These are phyloP conservation scores for Antheraea pernyi DNA, from an alignment of 1,140 invertebrate genomes.

Conservation along the genomic window DNA sequence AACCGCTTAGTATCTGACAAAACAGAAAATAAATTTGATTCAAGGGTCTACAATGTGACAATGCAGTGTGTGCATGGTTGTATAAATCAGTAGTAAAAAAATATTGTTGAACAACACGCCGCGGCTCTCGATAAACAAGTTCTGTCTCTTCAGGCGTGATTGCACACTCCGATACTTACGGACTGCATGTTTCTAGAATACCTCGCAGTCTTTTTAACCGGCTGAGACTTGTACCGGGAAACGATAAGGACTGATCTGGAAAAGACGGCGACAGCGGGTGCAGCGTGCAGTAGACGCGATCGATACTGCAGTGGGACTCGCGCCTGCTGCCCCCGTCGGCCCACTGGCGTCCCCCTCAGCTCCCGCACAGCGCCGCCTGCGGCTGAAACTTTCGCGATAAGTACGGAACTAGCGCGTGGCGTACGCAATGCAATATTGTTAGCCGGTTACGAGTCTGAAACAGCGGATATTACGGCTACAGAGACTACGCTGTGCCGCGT, in stretches of 20 bases:
- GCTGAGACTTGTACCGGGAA: conserved; percentile 57
- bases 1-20: not conserved
- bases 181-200: conserved; percentile 53
- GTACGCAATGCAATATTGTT: conserved; percentile 78
- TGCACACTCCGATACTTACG: conserved; percentile 39
- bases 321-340: conserved; percentile 17
- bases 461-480: conserved; percentile 74
- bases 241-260: conserved; percentile 77
- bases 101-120: conserved; percentile 26
- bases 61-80: conserved; percentile 25
- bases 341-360: conserved; percentile 26
- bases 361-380: conserved; percentile 30
- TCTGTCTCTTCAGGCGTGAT: conserved; percentile 46
- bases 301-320: conserved; percentile 65
- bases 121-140: conserved; percentile 52
- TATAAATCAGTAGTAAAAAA: conserved; percentile 23
- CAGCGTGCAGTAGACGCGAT: conserved; percentile 73
- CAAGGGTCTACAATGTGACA: conserved; percentile 20
- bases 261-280: conserved; percentile 72
- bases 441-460: conserved; percentile 75
- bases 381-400: conserved; percentile 77
- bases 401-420: conserved; percentile 74
- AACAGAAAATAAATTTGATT: not conserved
- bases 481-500: conserved; percentile 38
- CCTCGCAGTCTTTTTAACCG: conserved; percentile 42